Evolutionary conservation across 1,140 invertebrate species (phyloP), one percentile per base, ranked within the genome.

Genomic region (Ips typographus): DNA sequence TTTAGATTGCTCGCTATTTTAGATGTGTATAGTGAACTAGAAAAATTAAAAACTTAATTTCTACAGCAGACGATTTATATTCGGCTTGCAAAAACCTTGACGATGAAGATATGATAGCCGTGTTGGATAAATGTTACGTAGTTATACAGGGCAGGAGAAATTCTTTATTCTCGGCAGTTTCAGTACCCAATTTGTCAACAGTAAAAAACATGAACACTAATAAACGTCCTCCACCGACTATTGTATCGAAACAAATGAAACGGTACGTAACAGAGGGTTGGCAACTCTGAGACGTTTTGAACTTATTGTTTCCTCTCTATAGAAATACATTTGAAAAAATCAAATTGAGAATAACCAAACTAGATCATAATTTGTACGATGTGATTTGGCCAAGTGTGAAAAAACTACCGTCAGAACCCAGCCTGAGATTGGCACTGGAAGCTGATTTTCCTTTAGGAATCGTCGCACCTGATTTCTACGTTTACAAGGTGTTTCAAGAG

Each of bases 301-400:
- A 22, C 22, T 22, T 22, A 22, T 22, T 22, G n/a, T 22, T 22
- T 22, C 22, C 22, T 22, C 22, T 22, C 22, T 64, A 61, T 52
- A 83, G 85, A 65, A 82, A 84, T 2, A 80, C 89, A 62, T 93
- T 90, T 78, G 90, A 92, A 72, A 79, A 81, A 57, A 85, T 91
- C 57, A 91, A 90, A 80, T 77, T 84, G 55, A 84, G 89, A 71
- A 80, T 90, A 70, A 92, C 91, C 39, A 88, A 87, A 79, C 83
- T 88, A 73, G 90, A 92, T 80, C 90, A 92, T 80, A 90, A 90
- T 79, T 83, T 92, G 1, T 91, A 92, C 75, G 91, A 94, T 79
- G 83, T 93, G 2, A 89, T 93, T 74, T 91, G 90, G 89, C 91
- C 91, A 3, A 89, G 89, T 49, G 87, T 93, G 64, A 89, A 90